Evolutionary conservation across 2,888 invertebrate genomes (phyloP), one percentile per base, ranked within the genome.

Genomic region (Cosmia trapezina): DNA sequence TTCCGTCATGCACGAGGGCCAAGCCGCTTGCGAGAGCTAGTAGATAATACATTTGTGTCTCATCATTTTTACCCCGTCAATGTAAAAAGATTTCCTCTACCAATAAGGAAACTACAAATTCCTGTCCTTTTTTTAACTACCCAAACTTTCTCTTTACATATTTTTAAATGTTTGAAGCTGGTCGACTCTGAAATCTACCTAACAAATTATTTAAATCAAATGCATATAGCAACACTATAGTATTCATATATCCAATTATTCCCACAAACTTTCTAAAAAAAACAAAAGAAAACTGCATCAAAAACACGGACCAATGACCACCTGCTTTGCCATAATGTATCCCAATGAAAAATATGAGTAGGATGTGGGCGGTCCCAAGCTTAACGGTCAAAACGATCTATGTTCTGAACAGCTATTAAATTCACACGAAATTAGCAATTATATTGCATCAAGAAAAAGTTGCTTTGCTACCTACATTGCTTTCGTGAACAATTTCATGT

Each of bases 301-400:
- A 69, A 81, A 84, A 71, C 65, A 64, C 81, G 64, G 54, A 70
- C 76, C 70, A 78, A 68, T 73, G 62, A n/a, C 72, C 86, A 86
- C 72, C 86, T 87, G 87, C 77, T 70, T 60, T 64, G 62, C 71
- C 76, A 76, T 85, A 76, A 70, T 83, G 86, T 73, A 74, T 67
- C 53, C 68, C 68, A 68, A 80, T 81, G 75, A 77, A 85, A 80
- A 83, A 76, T 83, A 83, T 75, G 76, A 87, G 87, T 91, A 88
- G 91, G 90, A 90, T 89, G 90, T 92, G 88, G 93, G 93, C 89
- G 92, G 86, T 79, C 76, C 78, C 81, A 64, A 69, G 76, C 84
- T 90, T 93, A 93, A 92, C 92, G 83, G 78, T 83, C 77, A 84
- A 86, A 90, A 83, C 88, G 63, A 86, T 87, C 80, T 83, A 91